Conservation (phyloP, 2,888 invertebrate genomes). For the Onchidella celtica region DNA sequence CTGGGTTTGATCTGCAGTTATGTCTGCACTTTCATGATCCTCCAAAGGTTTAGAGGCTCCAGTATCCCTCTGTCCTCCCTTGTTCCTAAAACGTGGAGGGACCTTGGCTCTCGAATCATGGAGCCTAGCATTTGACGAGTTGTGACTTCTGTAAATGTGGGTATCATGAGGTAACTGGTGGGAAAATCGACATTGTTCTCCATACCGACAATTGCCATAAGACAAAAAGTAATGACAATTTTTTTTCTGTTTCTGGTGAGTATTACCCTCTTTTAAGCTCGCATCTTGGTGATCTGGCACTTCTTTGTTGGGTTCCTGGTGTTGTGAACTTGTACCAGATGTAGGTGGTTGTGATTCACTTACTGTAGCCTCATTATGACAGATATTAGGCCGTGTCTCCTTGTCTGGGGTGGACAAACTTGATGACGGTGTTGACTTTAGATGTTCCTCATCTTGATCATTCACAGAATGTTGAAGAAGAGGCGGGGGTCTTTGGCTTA, state of each 20-base stretch:
- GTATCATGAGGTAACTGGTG: conserved; percentile 50
- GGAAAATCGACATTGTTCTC: conserved; percentile 59
- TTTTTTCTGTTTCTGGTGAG: too few relatives aligned
- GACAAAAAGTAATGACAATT: conserved; percentile 59
- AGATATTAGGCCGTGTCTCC: not conserved
- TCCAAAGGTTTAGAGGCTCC: not conserved
- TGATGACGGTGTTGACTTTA: not conserved
- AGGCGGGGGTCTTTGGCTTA: conserved; percentile 19
- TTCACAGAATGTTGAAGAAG: not conserved
- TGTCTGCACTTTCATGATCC: not conserved
- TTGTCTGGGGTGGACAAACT: not conserved
- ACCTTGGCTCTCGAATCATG: not conserved
- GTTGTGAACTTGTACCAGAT: not conserved
- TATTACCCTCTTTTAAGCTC: not conserved
- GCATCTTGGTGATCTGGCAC: conserved; percentile 9
- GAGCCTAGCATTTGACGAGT: not conserved
- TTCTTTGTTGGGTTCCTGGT: not conserved
- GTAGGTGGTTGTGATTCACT: not conserved
- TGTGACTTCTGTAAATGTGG: not conserved
- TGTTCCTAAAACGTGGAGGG: conserved; percentile 41
- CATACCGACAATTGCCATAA: conserved; percentile 62
- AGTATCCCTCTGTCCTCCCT: not conserved
- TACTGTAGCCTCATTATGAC: conserved; percentile 30
- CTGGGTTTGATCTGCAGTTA: not conserved
- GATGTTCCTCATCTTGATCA: conserved; percentile 35